A percentile compares a stretch with the other conserved stretches of the same genome.
Evolutionary conservation across 2,888 invertebrate genomes (phyloP).

Genomic region (Furcula furcula): DNA sequence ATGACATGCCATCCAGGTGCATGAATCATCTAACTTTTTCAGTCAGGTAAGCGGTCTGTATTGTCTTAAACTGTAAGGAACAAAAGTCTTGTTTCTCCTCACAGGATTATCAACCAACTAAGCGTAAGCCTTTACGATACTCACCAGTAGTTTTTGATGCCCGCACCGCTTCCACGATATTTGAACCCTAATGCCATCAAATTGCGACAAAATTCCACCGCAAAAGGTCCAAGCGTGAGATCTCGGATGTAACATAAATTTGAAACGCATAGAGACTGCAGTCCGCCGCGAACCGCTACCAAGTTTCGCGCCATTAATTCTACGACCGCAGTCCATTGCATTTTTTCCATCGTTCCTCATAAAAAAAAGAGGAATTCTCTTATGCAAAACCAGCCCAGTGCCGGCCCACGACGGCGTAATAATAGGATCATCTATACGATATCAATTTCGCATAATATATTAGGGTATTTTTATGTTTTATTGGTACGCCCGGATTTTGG

Average conservation of each 20-base stretch:
- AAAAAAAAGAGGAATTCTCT: conserved; percentile 55
- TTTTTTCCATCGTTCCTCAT: conserved; percentile 51
- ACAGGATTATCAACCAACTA: too few species aligned
- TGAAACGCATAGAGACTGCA: conserved; percentile 32
- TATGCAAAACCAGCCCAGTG: conserved; percentile 59
- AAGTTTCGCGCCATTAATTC: conserved; percentile 78
- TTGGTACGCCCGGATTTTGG: conserved; percentile 63
- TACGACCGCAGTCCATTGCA: conserved; percentile 67
- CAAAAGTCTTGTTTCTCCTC: too few species aligned
- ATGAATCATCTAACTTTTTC: too few species aligned
- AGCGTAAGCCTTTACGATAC: too few species aligned
- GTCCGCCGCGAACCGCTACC: conserved; percentile 36
- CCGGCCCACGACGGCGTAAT: conserved; percentile 55
- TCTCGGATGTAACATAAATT: conserved; percentile 70
- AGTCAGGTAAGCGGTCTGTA: too few species aligned
- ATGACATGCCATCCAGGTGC: too few species aligned
- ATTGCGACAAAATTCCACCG: conserved; percentile 10
- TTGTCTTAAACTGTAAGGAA: too few species aligned
- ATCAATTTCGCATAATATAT: conserved; percentile 67
- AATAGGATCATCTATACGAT: conserved; percentile 69
- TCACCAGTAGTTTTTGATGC: too few species aligned
- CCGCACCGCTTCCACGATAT: too few species aligned
- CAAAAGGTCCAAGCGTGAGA: conserved; percentile 23
- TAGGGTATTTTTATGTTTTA: conserved; percentile 72
- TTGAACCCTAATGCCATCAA: too few species aligned